Conservation (phyloP, 2,888 invertebrate species). For the Macrosoma leucophasiata region DNA sequence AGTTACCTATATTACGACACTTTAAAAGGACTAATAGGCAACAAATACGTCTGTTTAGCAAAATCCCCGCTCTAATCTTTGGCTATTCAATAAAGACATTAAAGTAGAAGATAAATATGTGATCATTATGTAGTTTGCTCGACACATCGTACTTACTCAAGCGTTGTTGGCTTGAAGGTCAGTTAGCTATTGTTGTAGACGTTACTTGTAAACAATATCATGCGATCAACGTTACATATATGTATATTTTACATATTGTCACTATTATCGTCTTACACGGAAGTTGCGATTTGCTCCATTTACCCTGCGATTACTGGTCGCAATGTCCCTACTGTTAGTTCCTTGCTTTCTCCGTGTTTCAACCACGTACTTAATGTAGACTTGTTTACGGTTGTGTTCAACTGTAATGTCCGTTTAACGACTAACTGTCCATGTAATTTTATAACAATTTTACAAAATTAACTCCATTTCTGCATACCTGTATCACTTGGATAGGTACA, state of each 20-base stretch:
- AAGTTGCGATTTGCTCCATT: constrained; percentile 52
- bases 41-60: too few species aligned
- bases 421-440: too few species aligned
- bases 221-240: constrained; percentile 14
- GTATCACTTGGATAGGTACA: too few species aligned
- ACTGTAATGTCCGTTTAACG: too few species aligned
- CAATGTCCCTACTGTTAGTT: constrained; percentile 30
- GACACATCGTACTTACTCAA: constrained; percentile 38
- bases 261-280: constrained; percentile 29
- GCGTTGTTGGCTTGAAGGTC: constrained; percentile 49
- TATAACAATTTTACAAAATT: too few species aligned
- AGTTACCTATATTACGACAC: too few species aligned
- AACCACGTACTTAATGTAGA: constrained; percentile 45
- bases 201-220: constrained; percentile 22
- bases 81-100: too few species aligned
- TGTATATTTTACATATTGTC: constrained; percentile 15
- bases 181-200: constrained; percentile 44
- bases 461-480: too few species aligned
- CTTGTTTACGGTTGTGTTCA: too few species aligned
- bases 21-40: too few species aligned
- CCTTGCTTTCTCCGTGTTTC: constrained; percentile 30
- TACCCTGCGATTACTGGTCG: constrained; percentile 44
- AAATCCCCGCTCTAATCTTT: too few species aligned
- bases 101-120: too few species aligned
- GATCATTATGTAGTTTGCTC: constrained; percentile 36